Percentiles rank a stretch among this genome's conserved stretches.
These are phyloP conservation scores for Diploptera punctata DNA, from an alignment of 2,888 invertebrate species.

Conservation along the genomic window DNA sequence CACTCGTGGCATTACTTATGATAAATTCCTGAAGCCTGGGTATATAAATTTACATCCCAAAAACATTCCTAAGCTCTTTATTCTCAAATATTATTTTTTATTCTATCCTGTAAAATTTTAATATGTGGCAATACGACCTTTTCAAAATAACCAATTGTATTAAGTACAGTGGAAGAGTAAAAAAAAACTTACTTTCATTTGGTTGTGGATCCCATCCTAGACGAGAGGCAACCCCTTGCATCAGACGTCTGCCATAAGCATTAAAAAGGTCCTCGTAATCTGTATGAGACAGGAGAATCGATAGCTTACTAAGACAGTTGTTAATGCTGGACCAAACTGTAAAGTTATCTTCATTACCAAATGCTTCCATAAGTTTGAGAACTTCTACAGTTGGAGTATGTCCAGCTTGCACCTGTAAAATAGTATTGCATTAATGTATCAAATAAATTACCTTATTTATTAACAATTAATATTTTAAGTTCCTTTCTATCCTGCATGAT, in stretches of 20 bases:
- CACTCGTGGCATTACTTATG: too few relatives aligned
- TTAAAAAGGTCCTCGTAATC: constrained; percentile 75
- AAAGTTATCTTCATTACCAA: constrained; percentile 85
- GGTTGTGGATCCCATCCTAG: constrained; percentile 87
- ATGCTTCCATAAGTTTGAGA: constrained; percentile 84
- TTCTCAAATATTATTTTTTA: too few relatives aligned
- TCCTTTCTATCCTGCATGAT: too few relatives aligned
- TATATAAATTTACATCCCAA: not conserved
- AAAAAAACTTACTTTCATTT: constrained; percentile 73
- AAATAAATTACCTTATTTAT: too few relatives aligned
- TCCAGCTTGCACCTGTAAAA: constrained; percentile 73
- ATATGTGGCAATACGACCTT: too few relatives aligned
- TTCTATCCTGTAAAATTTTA: too few relatives aligned
- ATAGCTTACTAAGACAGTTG: constrained; percentile 78
- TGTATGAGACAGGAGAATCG: constrained; percentile 79
- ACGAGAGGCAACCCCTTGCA: constrained; percentile 71
- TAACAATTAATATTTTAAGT: too few relatives aligned
- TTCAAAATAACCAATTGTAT: too few relatives aligned
- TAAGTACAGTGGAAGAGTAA: too few relatives aligned
- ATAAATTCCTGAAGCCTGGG: not conserved
- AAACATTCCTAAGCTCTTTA: too few relatives aligned
- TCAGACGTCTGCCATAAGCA: constrained; percentile 75
- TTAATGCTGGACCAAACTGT: constrained; percentile 92
- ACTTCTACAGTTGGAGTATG: constrained; percentile 81
- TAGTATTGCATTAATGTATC: too few relatives aligned